Evolutionary conservation across 2,113 vertebrate species (phyloP), one percentile per base, ranked within the genome.

Genomic region (Trichechus manatus): DNA sequence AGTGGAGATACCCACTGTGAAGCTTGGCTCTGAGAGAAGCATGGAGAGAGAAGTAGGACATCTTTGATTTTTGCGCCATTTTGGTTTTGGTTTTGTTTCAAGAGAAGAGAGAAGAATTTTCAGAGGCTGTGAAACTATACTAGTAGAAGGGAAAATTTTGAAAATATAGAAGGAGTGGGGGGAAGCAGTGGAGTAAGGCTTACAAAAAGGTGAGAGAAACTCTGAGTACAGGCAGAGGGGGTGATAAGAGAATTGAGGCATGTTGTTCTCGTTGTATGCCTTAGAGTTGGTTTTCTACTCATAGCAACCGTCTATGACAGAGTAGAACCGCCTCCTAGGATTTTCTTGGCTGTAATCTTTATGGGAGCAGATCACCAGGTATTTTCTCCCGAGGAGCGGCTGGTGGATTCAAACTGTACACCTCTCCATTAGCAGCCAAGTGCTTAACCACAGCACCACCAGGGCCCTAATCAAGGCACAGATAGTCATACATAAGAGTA

Each of bases 41-140:
- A 1, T 0, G 3, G 15, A 36, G 27, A 31, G 22, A 59, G 19
- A 19, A 0, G 11, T 39, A 64, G 31, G 31, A 25, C 17, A 23
- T 72, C 81, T 59, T 27, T 31, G 17, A 22, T 61, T 88, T 47
- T 63, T 17, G 0, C 31, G 5, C 7, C 47, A 7, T 80, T 80
- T n/a, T 64, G 39, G 15, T 59, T 20, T 27, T 79, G 47, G 31
- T 75, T 59, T 47, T 33, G 31, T 31, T 91, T 87, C 85, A 22
- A 56, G 22, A 31, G 6, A 47, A 78, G n/a, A 68, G 2, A 1
- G 10, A 36, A 78, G 63, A 74, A 78, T 93, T 59, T 75, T 79
- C 63, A 36, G 2, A 44, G 29, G 42, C n/a, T 42, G n/a, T 72
- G 33, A 33, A 89, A 87, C 72, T 22, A 9, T 29, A 64, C 6